A percentile compares a stretch with the other conserved stretches of the same genome.
phyloP scores from a whole-genome alignment of 2,797 vertebrate genomes.

The Coracias cyanogaster region DNA sequence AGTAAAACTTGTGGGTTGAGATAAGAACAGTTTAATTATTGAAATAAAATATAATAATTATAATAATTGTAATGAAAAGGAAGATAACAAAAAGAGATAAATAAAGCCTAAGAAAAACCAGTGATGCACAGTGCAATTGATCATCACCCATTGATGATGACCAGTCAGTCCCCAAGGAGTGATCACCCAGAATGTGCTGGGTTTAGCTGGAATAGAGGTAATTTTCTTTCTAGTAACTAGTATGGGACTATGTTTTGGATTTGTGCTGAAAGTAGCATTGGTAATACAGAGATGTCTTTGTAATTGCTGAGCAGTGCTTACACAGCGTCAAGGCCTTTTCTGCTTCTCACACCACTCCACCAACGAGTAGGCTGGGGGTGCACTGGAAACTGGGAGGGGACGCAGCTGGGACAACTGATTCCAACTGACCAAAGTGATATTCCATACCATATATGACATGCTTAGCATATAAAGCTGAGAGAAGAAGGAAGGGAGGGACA shows the following conservation, averaged over 20 bases:
- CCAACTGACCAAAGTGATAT: not conserved
- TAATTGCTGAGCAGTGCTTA: not conserved
- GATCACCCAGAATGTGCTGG: not conserved
- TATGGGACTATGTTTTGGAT: not conserved
- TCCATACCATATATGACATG: too few relatives aligned
- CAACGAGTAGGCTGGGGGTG: not conserved
- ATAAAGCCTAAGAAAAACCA: not conserved
- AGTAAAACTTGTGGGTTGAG: not conserved
- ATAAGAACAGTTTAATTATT: not conserved
- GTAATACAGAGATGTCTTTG: not conserved
- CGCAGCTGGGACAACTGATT: not conserved
- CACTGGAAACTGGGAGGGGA: not conserved
- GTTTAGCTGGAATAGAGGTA: not conserved
- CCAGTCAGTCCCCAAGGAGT: not conserved
- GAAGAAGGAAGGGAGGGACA: not conserved
- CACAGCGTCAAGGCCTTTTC: not conserved
- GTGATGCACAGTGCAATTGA: not conserved
- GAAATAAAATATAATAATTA: not conserved
- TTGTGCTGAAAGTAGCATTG: not conserved
- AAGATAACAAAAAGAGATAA: not conserved
- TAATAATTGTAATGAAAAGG: not conserved
- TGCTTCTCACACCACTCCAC: not conserved
- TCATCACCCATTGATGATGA: not conserved
- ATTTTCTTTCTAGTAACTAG: not conserved
- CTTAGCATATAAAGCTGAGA: not conserved